phyloP scores from a whole-genome alignment of 2,797 vertebrate genomes.

The Sebastes oblongus region DNA sequence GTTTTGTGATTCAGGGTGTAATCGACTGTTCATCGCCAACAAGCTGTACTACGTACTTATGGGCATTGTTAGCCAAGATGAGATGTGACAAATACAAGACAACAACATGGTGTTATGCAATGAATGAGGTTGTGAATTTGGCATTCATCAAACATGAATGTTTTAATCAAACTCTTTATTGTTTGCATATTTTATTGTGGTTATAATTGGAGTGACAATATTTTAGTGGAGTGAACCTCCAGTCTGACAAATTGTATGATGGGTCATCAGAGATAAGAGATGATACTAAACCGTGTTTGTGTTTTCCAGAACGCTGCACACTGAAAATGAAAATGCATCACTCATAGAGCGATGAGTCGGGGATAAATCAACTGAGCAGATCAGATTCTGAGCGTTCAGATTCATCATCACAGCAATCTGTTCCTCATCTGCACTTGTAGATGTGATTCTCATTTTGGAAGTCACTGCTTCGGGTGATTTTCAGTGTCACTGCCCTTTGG shows the following conservation, averaged over 20 bases:
- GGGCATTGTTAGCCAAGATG: not conserved
- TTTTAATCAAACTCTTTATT: not conserved
- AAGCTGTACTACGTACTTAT: not conserved
- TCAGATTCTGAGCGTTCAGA: constrained; percentile 26
- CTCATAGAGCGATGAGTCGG: constrained; percentile 17
- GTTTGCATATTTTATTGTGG: not conserved
- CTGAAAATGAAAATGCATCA: constrained; percentile 54
- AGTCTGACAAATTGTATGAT: constrained; percentile 37
- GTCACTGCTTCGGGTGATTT: constrained; percentile 28
- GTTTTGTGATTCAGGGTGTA: not conserved
- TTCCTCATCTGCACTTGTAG: constrained; percentile 26
- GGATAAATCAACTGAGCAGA: constrained; percentile 42
- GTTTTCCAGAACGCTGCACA: constrained; percentile 36
- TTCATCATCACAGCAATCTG: constrained; percentile 44
- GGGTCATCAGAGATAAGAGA: constrained; percentile 42
- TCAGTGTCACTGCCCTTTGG: constrained; percentile 8
- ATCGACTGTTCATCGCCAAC: not conserved
- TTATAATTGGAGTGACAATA: constrained; percentile 1
- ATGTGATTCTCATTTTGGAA: constrained; percentile 16
- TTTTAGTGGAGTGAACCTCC: not conserved
- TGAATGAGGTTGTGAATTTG: not conserved
- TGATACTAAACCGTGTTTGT: constrained; percentile 23
- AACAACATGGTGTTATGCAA: not conserved
- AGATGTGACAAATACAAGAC: not conserved
- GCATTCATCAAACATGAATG: not conserved